phyloP scores from a whole-genome alignment of 2,888 invertebrate species.

The Malthinus seriepunctatus region DNA sequence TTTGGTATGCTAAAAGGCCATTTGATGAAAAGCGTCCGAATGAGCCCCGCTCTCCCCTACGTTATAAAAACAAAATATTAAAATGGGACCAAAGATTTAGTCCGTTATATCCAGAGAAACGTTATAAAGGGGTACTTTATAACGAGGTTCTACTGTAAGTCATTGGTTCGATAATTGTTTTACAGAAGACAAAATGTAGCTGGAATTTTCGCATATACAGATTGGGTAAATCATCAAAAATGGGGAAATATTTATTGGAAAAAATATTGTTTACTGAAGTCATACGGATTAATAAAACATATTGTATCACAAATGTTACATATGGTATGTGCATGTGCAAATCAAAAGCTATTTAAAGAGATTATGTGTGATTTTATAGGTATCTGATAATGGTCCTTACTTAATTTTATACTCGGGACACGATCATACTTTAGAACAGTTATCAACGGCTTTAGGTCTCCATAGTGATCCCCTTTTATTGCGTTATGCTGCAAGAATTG shows the following conservation, averaged over 20 bases:
- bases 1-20: too few relatives aligned
- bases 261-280: constrained; percentile 69
- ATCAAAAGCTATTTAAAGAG: not conserved
- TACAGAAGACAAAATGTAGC: constrained; percentile 66
- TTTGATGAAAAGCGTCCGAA: too few relatives aligned
- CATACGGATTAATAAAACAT: constrained; percentile 83
- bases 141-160: not conserved
- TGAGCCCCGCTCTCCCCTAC: too few relatives aligned
- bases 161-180: constrained; percentile 4
- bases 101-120: too few relatives aligned
- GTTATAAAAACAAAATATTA: too few relatives aligned
- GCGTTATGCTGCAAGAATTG: constrained; percentile 83
- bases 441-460: constrained; percentile 80
- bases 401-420: constrained; percentile 73
- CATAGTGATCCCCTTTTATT: constrained; percentile 68
- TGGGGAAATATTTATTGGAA: constrained; percentile 62
- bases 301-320: constrained; percentile 80
- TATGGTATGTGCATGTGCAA: constrained; percentile 60
- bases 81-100: too few relatives aligned
- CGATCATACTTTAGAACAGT: constrained; percentile 85
- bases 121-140: too few relatives aligned
- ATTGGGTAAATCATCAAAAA: constrained; percentile 75
- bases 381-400: constrained; percentile 50
- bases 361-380: constrained; percentile 32
- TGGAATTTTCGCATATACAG: constrained; percentile 78